Evolutionary conservation across 1,140 invertebrate species (phyloP).

Genomic region (Macrobrachium nipponense): DNA sequence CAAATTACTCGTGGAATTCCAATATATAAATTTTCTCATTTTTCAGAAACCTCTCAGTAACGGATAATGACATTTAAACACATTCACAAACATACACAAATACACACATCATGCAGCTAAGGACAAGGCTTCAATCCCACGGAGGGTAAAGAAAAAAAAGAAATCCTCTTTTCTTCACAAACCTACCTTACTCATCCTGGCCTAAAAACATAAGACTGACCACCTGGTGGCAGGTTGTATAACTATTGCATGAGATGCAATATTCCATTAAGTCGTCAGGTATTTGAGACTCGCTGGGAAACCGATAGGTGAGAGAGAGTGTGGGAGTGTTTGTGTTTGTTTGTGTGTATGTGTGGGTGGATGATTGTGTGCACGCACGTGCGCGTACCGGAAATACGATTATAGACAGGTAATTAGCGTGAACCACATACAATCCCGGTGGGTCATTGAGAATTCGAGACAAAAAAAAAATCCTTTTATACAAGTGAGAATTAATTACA

Average conservation of each 20-base stretch:
- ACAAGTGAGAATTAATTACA: too few relatives aligned
- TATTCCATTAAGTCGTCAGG: background rate
- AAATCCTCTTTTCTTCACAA: too few relatives aligned
- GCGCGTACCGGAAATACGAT: background rate
- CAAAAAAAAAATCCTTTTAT: too few relatives aligned
- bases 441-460: too few relatives aligned
- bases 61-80: background rate
- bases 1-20: background rate
- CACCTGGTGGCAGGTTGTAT: background rate
- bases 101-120: background rate
- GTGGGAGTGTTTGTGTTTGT: background rate
- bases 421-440: too few relatives aligned
- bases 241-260: background rate
- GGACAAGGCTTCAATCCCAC: too few relatives aligned
- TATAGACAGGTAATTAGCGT: background rate
- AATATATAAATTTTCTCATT: background rate
- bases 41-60: background rate
- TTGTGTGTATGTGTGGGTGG: slow-evolving; percentile 1
- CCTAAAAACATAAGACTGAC: too few relatives aligned
- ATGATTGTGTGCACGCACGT: too few relatives aligned
- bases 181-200: too few relatives aligned
- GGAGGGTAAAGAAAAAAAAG: too few relatives aligned
- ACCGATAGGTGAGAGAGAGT: background rate
- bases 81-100: slow-evolving; percentile 2
- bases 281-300: too few relatives aligned